These are phyloP conservation scores for Aelia acuminata DNA, from an alignment of 2,888 invertebrate genomes.

Conservation along the genomic window DNA sequence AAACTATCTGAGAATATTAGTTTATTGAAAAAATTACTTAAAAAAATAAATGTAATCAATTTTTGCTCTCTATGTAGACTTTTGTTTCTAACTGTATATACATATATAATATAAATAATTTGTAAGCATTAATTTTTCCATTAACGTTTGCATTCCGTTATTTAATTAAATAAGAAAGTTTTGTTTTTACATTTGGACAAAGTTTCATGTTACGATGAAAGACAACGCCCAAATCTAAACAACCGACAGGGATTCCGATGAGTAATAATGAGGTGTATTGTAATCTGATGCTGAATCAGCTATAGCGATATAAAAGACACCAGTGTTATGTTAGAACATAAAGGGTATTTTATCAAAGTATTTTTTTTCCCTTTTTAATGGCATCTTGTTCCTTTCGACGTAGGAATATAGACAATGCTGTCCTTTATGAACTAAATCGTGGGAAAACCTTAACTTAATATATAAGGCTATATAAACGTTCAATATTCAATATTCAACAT, in stretches of 20 bases:
- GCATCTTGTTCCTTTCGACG: background rate
- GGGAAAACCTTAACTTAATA: no score
- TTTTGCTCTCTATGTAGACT: no score
- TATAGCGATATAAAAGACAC: background rate
- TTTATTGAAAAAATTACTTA: no score
- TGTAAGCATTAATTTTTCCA: no score
- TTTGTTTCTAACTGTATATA: no score
- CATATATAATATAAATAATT: no score
- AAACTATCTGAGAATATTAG: no score
- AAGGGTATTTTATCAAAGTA: background rate
- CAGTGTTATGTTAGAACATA: background rate
- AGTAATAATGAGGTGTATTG: background rate
- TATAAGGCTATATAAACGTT: no score
- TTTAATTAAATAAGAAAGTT: no score
- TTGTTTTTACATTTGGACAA: background rate
- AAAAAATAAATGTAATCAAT: no score
- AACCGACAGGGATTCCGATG: background rate
- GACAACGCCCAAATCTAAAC: background rate
- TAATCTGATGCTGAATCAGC: background rate
- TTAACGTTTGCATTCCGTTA: no score
- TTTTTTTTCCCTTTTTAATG: background rate
- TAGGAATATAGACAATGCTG: background rate
- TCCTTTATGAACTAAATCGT: background rate
- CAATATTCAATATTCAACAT: no score
- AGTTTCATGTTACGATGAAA: background rate